Evolutionary conservation across 2,113 vertebrate genomes (phyloP), one percentile per base, ranked within the genome.

Genomic region (Scopus umbretta): DNA sequence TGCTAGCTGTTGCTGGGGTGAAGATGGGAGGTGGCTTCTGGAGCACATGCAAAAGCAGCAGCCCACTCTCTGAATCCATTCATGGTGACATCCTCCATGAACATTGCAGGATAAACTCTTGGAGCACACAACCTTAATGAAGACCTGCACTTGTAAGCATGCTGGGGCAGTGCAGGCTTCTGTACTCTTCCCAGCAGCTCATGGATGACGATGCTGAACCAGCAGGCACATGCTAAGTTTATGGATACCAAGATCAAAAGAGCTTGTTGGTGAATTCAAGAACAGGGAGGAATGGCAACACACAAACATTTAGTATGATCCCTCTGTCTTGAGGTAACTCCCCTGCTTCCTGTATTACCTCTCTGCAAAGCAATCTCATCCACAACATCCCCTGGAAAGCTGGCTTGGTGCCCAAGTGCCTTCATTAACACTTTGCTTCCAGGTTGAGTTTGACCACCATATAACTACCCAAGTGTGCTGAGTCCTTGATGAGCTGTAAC

Each of bases 131-230:
- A 25, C 52, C 65, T 67, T 56, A 68, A 34, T 13, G 16, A 85
- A 79, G n/a, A 67, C 7, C 70, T 67, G 65, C 14, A 21, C 4
- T 1, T 16, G 23, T 16, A 20, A 49, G 5, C 1, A 0, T 53
- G 13, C n/a, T 67, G 47, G 38, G 73, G 26, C n/a, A 67, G 30
- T 4, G 0, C 40, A 62, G 74, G 34, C 32, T 73, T 47, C 71
- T 63, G 8, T 14, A 2, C 45, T 36, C 34, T 55, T 50, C 49
- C 74, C 62, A 70, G 80, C 42, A 90, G 36, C 43, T 79, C 55
- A 1, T 8, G 42, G 62, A 49, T 80, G 75, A 47, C 70, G 74
- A 34, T 40, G 62, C 62, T 43, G 59, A 66, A 22, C 58, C 47
- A 73, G 66, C 30, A 61, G 66, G 22, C 30, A n/a, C 22, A 2